phyloP scores from a whole-genome alignment of 2,797 vertebrate genomes.

The Coracias cyanogaster region DNA sequence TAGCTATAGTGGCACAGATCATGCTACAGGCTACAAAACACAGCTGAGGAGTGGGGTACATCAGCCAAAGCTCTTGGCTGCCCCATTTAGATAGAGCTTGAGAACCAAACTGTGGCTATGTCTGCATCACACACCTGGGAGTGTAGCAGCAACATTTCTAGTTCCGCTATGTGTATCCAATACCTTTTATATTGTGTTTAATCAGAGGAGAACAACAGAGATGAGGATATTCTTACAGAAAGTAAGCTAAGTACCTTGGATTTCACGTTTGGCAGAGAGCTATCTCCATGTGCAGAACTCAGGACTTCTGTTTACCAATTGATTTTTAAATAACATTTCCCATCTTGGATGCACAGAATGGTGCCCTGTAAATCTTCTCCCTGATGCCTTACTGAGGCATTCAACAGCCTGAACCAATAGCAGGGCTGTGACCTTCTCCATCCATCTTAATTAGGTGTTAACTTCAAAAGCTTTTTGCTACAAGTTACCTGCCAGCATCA shows the following conservation, averaged over 20 bases:
- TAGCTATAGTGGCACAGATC: background rate
- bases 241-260: background rate
- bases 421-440: slow-evolving; percentile 30
- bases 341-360: background rate
- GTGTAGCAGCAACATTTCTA: background rate
- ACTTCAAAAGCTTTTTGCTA: slow-evolving; percentile 54
- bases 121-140: background rate
- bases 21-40: background rate
- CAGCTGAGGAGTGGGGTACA: background rate
- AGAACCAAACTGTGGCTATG: background rate
- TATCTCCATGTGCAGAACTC: background rate
- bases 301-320: slow-evolving; percentile 5
- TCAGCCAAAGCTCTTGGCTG: background rate
- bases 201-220: background rate
- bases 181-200: background rate
- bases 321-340: slow-evolving; percentile 65
- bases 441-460: slow-evolving; percentile 68
- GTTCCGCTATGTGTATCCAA: fast-evolving
- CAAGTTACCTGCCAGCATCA: slow-evolving; percentile 42
- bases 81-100: background rate
- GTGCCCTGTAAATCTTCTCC: slow-evolving; percentile 37
- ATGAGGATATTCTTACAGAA: background rate
- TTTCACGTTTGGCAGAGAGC: background rate
- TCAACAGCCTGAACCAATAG: background rate
- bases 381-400: slow-evolving; percentile 11